These are phyloP conservation scores for Cydia strobilella DNA, from an alignment of 1,140 invertebrate species.

Conservation along the genomic window DNA sequence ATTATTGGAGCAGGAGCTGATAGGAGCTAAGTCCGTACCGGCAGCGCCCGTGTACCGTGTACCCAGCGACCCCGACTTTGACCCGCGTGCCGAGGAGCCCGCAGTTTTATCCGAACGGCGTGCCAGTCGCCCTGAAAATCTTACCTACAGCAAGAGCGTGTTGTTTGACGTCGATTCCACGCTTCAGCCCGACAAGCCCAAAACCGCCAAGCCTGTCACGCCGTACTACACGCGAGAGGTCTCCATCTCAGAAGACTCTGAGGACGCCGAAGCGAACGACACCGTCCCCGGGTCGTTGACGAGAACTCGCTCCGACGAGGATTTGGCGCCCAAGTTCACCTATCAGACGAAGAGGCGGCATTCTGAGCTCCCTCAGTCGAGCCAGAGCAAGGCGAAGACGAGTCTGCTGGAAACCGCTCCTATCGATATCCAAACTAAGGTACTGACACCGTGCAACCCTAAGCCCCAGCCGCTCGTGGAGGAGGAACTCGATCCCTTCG, in stretches of 20 bases:
- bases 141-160: conserved; percentile 84
- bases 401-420: conserved; percentile 82
- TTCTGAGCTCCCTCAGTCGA: conserved; percentile 68
- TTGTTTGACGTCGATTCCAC: conserved; percentile 82
- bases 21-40: conserved; percentile 72
- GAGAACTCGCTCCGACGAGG: conserved; percentile 81
- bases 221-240: conserved; percentile 86
- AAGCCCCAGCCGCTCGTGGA: conserved; percentile 60
- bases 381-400: conserved; percentile 47
- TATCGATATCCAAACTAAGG: conserved; percentile 81
- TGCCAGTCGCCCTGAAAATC: conserved; percentile 82
- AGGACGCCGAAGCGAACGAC: conserved; percentile 74
- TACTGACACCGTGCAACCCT: conserved; percentile 79
- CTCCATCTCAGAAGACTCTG: conserved; percentile 79
- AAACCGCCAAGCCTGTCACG: conserved; percentile 85
- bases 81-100: conserved; percentile 84
- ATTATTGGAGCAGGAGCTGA: conserved; percentile 88
- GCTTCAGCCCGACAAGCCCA: conserved; percentile 63
- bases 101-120: conserved; percentile 64
- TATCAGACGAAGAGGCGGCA: conserved; percentile 70
- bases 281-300: conserved; percentile 80
- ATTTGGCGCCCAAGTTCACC: conserved; percentile 77
- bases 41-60: conserved; percentile 73
- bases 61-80: conserved; percentile 86
- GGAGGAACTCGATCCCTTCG: conserved; percentile 87